Percentiles rank a stretch among this genome's conserved stretches.
These are phyloP conservation scores for Melipona quadrifasciata DNA, from an alignment of 1,140 invertebrate genomes.

Conservation along the genomic window DNA sequence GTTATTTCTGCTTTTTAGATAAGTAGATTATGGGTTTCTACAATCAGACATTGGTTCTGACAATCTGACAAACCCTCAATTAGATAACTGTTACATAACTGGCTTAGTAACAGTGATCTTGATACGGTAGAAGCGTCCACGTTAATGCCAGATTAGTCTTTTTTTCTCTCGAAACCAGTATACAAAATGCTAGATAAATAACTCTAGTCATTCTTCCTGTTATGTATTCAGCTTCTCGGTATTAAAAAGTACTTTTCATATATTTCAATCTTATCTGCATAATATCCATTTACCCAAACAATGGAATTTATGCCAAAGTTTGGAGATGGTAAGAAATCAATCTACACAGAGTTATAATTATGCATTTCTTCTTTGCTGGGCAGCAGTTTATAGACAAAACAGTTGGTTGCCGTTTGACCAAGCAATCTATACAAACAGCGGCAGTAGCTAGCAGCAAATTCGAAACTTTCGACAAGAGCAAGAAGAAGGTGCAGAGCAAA, in stretches of 20 bases:
- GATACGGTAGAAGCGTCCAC: background rate
- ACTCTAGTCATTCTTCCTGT: background rate
- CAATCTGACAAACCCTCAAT: no score
- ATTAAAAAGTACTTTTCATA: background rate
- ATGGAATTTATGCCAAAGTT: conserved; percentile 15
- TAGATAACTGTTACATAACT: conserved; percentile 7
- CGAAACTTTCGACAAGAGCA: conserved; percentile 72
- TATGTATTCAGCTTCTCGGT: background rate
- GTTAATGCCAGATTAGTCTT: background rate
- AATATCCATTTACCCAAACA: background rate
- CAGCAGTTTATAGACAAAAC: conserved; percentile 46
- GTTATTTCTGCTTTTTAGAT: background rate
- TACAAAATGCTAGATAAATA: background rate
- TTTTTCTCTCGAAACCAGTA: background rate
- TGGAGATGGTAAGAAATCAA: conserved; percentile 57
- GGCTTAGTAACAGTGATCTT: background rate
- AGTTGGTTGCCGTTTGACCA: conserved; percentile 10
- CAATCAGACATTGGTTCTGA: background rate
- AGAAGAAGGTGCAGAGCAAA: conserved; percentile 66
- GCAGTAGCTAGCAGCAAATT: conserved; percentile 69
- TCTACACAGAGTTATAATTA: conserved; percentile 23
- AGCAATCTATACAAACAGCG: conserved; percentile 57
- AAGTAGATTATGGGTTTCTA: conserved; percentile 12
- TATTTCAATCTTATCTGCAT: background rate
- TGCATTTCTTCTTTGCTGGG: conserved; percentile 43